phyloP scores from a whole-genome alignment of 2,797 vertebrate species.

The Perodicticus potto region DNA sequence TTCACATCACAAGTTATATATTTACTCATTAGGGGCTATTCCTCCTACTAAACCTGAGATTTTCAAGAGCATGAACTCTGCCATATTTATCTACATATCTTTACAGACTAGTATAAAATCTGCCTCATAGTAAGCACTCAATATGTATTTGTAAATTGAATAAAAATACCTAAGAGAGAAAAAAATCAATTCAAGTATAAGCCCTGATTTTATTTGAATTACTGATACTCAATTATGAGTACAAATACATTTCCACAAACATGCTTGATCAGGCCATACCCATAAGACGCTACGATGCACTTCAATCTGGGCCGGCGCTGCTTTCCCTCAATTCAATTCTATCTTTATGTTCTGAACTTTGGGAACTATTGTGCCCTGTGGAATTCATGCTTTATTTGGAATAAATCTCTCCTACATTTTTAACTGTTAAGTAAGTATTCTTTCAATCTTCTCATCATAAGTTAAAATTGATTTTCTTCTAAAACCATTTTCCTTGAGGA shows the following conservation, averaged over 20 bases:
- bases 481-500: background rate
- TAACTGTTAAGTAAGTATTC: background rate
- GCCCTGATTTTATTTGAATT: background rate
- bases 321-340: background rate
- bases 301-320: background rate
- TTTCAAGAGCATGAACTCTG: background rate
- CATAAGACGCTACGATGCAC: background rate
- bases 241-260: background rate
- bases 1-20: background rate
- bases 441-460: background rate
- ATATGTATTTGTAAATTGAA: background rate
- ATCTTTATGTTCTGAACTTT: background rate
- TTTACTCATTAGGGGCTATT: background rate
- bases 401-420: background rate
- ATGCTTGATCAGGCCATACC: background rate
- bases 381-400: background rate
- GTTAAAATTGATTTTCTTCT: conserved; percentile 16
- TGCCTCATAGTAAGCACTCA: background rate
- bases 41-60: background rate
- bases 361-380: background rate
- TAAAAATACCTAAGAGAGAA: background rate
- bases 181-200: background rate
- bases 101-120: background rate
- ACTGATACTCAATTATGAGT: background rate
- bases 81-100: background rate